phyloP scores from a whole-genome alignment of 1,140 invertebrate genomes.

The Bombus difficillimus region DNA sequence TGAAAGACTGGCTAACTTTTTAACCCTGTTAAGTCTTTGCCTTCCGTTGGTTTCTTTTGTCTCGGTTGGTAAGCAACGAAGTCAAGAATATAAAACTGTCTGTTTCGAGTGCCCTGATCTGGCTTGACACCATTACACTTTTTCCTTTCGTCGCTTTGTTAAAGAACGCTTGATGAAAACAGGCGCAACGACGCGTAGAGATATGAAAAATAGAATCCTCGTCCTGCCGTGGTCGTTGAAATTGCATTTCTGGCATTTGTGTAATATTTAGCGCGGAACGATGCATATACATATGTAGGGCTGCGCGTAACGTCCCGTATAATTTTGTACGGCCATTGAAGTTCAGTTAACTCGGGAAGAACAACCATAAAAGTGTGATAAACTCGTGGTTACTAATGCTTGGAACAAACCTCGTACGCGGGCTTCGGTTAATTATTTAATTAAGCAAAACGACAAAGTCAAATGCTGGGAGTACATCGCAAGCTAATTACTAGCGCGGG shows the following conservation, averaged over 20 bases:
- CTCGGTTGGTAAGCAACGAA: background rate
- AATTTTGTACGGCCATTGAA: constrained; percentile 2
- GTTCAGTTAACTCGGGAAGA: constrained; percentile 8
- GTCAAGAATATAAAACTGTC: background rate
- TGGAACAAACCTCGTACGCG: background rate
- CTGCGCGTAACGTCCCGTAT: background rate
- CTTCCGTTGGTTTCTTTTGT: background rate
- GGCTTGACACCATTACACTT: background rate
- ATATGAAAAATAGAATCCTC: background rate
- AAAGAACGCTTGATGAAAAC: background rate
- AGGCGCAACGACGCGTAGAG: constrained; percentile 1
- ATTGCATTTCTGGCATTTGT: background rate
- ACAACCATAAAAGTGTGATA: constrained; percentile 18
- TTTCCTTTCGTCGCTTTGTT: background rate
- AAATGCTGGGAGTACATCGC: background rate
- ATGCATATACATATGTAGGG: background rate
- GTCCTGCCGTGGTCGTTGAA: background rate
- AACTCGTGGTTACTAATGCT: background rate
- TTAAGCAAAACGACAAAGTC: background rate
- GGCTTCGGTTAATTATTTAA: background rate
- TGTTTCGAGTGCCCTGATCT: background rate
- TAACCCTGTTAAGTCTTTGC: background rate
- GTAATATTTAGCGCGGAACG: background rate
- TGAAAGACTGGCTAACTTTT: background rate
- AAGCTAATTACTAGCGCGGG: background rate